phyloP scores from a whole-genome alignment of 2,797 vertebrate genomes.

The Malurus leucopterus region DNA sequence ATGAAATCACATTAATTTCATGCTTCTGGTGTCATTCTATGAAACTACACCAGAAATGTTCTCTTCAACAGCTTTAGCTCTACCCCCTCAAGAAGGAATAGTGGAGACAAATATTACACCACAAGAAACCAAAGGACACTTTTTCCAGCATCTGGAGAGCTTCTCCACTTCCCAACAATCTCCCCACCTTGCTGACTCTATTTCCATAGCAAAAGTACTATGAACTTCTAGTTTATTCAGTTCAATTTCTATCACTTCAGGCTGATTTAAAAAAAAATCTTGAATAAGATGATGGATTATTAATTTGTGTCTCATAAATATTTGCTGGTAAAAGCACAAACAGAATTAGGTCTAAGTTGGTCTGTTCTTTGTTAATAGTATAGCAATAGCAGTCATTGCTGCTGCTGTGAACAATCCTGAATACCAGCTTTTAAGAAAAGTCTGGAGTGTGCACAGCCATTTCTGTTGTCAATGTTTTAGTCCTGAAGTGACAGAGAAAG shows the following conservation, averaged over 20 bases:
- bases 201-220: background rate
- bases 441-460: background rate
- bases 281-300: background rate
- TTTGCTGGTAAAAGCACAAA: background rate
- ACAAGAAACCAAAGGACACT: background rate
- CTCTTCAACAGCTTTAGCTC: background rate
- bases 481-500: background rate
- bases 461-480: background rate
- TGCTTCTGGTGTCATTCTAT: fast-evolving
- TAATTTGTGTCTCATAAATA: background rate
- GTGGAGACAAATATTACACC: background rate
- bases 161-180: background rate
- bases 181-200: background rate
- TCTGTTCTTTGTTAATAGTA: background rate
- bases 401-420: background rate
- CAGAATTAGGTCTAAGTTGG: background rate
- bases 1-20: background rate
- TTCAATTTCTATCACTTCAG: background rate
- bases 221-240: background rate
- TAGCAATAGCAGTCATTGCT: too few species aligned
- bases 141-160: background rate
- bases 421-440: background rate
- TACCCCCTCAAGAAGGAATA: background rate
- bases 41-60: fast-evolving
- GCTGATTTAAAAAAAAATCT: background rate